Base-by-base conservation (phyloP, 2,888 invertebrate genomes). In the Eristalis intricaria region DNA sequence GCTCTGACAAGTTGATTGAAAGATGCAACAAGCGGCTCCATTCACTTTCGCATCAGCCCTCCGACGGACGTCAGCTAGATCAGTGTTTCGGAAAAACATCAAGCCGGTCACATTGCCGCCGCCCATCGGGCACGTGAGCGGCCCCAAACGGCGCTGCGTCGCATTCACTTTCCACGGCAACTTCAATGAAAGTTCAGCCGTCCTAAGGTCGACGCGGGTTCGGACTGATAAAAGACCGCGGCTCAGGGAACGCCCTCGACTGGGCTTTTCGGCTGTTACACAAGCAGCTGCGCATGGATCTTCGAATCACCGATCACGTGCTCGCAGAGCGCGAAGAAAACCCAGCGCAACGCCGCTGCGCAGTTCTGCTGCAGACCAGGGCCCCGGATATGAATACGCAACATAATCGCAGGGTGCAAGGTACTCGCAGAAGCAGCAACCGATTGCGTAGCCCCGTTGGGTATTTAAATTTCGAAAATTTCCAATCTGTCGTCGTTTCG, bases 331-430 rank as follows among this genome's bases (percentile, higher is more conserved):
- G 22, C 22, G 64, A 32, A 19, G 63, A 64, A 74, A 63, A 64
- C 22, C 56, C 56, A 56, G 15, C 50, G 43, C 43, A 4, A 4
- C 56, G n/a, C 13, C 32, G 19, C 11, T 23, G 10, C n/a, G 50
- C 56, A 35, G 32, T 58, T 75, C 56, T 58, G 23, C 38, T 32
- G 32, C 0, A 29, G 8, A 38, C 40, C 58, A 78, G 77, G 60
- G 65, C 66, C 74, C 74, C 68, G 74, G 68, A 75, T 81, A 50
- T 75, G 68, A 81, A 58, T 58, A 69, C 74, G 81, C 81, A 69
- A 74, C 69, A 63, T 69, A 74, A 74, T 68, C n/a, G n/a, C 63
- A 63, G 74, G 74, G 50, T 69, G 68, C 50, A 71, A 56, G 58
- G 68, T 74, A 81, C 74, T 75, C 60, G 69, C 50, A 10, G 35